A percentile compares a stretch with the other conserved stretches of the same genome.
Evolutionary conservation across 2,113 vertebrate genomes (phyloP).

Genomic region (Corythoichthys intestinalis): DNA sequence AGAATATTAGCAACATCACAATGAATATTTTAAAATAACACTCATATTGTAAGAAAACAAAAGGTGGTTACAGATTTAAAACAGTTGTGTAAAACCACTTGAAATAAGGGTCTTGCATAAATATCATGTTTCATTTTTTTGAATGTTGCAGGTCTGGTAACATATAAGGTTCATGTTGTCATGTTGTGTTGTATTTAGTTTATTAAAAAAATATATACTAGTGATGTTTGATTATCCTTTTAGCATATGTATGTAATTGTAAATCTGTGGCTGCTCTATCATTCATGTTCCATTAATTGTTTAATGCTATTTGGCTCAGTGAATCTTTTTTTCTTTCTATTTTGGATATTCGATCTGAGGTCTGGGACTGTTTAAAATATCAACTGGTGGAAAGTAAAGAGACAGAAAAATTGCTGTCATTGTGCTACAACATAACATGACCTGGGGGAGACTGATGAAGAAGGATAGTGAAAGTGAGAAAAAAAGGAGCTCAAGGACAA

Average conservation of each 20-base stretch:
- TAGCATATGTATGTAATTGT: neutral
- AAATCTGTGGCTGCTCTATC: neutral
- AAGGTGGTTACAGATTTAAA: too few relatives aligned
- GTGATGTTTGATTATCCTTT: neutral
- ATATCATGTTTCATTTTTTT: too few relatives aligned
- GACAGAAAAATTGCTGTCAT: conserved; percentile 8
- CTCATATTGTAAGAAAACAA: too few relatives aligned
- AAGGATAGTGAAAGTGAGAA: conserved; percentile 18
- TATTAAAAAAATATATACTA: neutral
- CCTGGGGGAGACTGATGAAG: conserved; percentile 11
- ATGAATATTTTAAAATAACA: too few relatives aligned
- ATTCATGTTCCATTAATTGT: neutral
- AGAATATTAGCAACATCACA: too few relatives aligned
- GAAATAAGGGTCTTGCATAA: too few relatives aligned
- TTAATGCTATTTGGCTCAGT: neutral
- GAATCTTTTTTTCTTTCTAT: neutral
- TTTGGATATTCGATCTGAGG: neutral
- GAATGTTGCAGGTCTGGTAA: too few relatives aligned
- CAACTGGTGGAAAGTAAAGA: conserved; percentile 16
- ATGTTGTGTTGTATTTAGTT: too few relatives aligned
- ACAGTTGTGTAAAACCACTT: too few relatives aligned
- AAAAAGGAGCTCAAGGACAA: conserved; percentile 33
- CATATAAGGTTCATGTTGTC: too few relatives aligned
- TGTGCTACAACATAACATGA: conserved; percentile 10
- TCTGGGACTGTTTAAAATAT: conserved; percentile 6